phyloP scores from a whole-genome alignment of 1,140 invertebrate species.

The honey bee (Apis mellifera) region Amel_HAv3.1 CM009935.2:7514501-7515000 shows the following conservation, averaged over 20 bases:
- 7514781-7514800: conserved; percentile 5
- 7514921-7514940: conserved; percentile 51
- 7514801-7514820: conserved; percentile 37
- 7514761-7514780: too few species aligned
- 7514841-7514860: conserved; percentile 17
- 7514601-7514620: conserved; percentile 31
- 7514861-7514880: conserved; percentile 47
- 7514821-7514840: conserved; percentile 49
- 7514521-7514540: conserved; percentile 39
- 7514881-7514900: conserved; percentile 44
- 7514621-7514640: not conserved
- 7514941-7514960: conserved; percentile 55
- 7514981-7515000: conserved; percentile 56
- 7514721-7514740: conserved; percentile 26
- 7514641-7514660: too few species aligned
- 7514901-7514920: conserved; percentile 49
- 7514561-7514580: too few species aligned
- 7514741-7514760: conserved; percentile 6
- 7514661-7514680: conserved; percentile 26
- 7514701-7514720: not conserved
- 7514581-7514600: not conserved
- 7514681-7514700: not conserved
- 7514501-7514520: conserved; percentile 25
- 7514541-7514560: not conserved
- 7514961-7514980: conserved; percentile 62